Evolutionary conservation across 2,888 invertebrate genomes (phyloP), one percentile per base, ranked within the genome.

Genomic region (Crocallis elinguaria): DNA sequence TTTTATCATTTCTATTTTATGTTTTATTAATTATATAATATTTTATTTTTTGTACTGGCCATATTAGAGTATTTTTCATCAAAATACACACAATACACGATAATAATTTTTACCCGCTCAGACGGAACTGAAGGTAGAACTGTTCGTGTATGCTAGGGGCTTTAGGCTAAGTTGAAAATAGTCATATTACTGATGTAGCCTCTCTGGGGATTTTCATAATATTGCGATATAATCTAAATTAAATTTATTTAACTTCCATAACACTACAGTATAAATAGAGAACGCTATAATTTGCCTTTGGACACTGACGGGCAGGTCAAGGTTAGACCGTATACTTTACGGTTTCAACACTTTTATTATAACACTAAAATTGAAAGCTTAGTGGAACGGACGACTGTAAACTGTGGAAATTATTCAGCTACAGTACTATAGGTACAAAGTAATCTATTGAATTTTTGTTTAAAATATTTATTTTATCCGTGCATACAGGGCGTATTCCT

Each of bases 231-330:
- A 13, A 39, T 53, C 32, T 51, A 46, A 49, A 49, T 45, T 14
- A 43, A 52, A 57, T 52, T 43, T n/a, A n/a, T n/a, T n/a, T n/a
- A n/a, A 36, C 43, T 46, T 53, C 27, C 46, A 23, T 4, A 13
- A 12, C 0, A 11, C 37, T 30, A 14, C 29, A 41, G 12, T 41
- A 30, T 19, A 11, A 44, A 29, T n/a, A 33, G 9, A 14, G 9
- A 17, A 25, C 19, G 19, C 16, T 33, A 27, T 46, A 36, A 36
- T 25, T 21, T 41, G 36, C 29, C 13, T 27, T 44, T 35, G 14
- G 17, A 17, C 25, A 17, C n/a, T 36, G 46, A 23, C n/a, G 29
- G 23, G 23, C 39, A 50, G 56, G 51, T 48, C 56, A 51, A 56
- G 56, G 56, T 29, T 35, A 29, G 13, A 30, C 11, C 19, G 46